phyloP scores from a whole-genome alignment of 2,113 vertebrate genomes.

The Aldabrachelys gigantea region DNA sequence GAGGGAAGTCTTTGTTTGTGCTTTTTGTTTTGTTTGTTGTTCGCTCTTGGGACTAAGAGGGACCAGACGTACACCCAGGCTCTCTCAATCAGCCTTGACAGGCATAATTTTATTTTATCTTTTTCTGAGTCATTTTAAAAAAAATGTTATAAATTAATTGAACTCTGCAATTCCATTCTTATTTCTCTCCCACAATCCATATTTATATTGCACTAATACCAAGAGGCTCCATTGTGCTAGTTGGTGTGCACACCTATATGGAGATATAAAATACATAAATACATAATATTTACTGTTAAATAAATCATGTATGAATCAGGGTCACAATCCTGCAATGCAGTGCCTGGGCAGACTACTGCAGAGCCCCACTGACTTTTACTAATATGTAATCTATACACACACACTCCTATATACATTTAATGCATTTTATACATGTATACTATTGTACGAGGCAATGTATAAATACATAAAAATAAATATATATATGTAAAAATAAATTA shows the following conservation, averaged over 20 bases:
- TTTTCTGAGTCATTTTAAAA: neutral
- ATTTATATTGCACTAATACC: neutral
- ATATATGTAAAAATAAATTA: neutral
- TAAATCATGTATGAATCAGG: neutral
- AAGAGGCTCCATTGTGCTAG: neutral
- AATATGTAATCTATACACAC: neutral
- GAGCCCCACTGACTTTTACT: neutral
- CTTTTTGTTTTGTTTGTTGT: too few relatives aligned
- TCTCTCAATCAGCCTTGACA: neutral
- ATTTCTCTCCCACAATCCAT: neutral
- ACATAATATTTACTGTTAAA: neutral
- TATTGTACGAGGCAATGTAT: fast-evolving
- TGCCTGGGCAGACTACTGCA: neutral
- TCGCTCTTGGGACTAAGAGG: too few relatives aligned
- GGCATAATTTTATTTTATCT: neutral
- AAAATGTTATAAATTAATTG: neutral
- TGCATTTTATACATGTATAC: neutral
- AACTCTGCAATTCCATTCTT: neutral
- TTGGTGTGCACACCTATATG: neutral
- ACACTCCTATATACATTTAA: neutral
- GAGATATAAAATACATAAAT: neutral
- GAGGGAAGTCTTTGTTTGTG: too few relatives aligned
- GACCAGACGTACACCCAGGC: too few relatives aligned
- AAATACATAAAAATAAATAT: neutral
- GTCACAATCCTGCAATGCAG: neutral